Base-by-base conservation (phyloP, 2,888 invertebrate genomes). In the Hirtodrosophila histrioides region DNA sequence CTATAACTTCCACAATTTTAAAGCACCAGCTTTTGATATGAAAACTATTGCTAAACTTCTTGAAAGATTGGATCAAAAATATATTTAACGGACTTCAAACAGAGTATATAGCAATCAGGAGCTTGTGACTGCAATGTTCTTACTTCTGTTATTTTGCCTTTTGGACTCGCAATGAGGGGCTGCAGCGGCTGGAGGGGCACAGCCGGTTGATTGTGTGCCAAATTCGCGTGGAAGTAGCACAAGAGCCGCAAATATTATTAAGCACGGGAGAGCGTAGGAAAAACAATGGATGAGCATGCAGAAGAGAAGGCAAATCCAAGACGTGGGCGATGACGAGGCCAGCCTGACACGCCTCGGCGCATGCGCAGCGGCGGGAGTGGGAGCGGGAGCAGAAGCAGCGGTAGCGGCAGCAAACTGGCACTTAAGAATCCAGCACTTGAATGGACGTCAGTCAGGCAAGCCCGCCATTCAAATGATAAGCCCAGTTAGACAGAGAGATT, bases 271-370 rank as follows among this genome's bases (percentile, higher is more conserved):
- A 50, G 55, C 27, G 50, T 44, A 35, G 50, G 48, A 62, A 55
- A 74, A 69, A 67, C 66, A 69, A 79, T 72, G 72, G 51, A 58
- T 62, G 68, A 65, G 58, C 53, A 61, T 53, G 61, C 70, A 58
- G 61, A 69, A 29, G 57, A 60, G 39, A 17, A 44, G 74, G 8
- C 41, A 29, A 36, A 10, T 48, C 27, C 23, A 50, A 60, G 29
- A 62, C 44, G 62, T 58, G 43, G 51, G 75, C 69, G 66, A 49
- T 49, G 53, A 51, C 48, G 11, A 23, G 12, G 49, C 54, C 48
- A 46, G 41, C 17, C 60, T 11, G 76, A 67, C 69, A 79, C 78
- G 81, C 79, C 79, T 81, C 79, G 68, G 75, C 75, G 81, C 77
- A 43, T 70, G 78, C 73, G 76, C 61, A 55, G 43, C 62, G 27